Evolutionary conservation across 2,888 invertebrate genomes (phyloP).

Genomic region (Reticulitermes lucifugus): DNA sequence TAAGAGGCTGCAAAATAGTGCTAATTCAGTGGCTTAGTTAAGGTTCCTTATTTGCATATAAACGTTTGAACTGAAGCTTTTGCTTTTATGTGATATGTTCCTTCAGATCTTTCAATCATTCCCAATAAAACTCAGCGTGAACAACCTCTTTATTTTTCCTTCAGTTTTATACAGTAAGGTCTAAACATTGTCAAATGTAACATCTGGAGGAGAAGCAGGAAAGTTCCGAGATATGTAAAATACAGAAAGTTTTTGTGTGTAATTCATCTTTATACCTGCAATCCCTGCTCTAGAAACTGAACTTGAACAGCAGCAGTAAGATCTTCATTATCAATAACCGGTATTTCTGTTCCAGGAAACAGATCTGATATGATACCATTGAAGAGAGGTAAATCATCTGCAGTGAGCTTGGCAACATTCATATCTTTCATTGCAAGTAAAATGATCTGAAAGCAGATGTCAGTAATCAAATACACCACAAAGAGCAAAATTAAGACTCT

Average conservation of each 20-base stretch:
- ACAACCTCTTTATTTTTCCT: too few species aligned
- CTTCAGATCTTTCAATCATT: too few species aligned
- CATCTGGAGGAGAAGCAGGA: background rate
- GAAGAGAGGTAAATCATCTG: slow-evolving; percentile 87
- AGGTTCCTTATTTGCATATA: too few species aligned
- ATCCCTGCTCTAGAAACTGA: slow-evolving; percentile 69
- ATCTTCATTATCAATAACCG: slow-evolving; percentile 82
- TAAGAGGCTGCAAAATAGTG: too few species aligned
- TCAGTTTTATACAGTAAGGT: too few species aligned
- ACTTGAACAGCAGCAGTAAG: slow-evolving; percentile 76
- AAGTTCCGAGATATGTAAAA: background rate
- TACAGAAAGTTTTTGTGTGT: background rate
- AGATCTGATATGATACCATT: slow-evolving; percentile 88
- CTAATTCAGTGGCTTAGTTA: too few species aligned
- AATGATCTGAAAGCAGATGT: slow-evolving; percentile 66
- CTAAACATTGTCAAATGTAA: too few species aligned
- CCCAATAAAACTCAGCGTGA: too few species aligned
- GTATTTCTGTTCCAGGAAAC: slow-evolving; percentile 82
- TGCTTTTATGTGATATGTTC: too few species aligned
- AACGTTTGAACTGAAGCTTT: too few species aligned
- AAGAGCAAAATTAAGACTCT: too few species aligned
- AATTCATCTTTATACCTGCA: slow-evolving; percentile 65
- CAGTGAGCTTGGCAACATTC: slow-evolving; percentile 88
- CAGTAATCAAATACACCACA: too few species aligned
- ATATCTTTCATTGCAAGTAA: slow-evolving; percentile 91